Evolutionary conservation across 2,113 vertebrate genomes (phyloP).

Genomic region (Procapra przewalskii): DNA sequence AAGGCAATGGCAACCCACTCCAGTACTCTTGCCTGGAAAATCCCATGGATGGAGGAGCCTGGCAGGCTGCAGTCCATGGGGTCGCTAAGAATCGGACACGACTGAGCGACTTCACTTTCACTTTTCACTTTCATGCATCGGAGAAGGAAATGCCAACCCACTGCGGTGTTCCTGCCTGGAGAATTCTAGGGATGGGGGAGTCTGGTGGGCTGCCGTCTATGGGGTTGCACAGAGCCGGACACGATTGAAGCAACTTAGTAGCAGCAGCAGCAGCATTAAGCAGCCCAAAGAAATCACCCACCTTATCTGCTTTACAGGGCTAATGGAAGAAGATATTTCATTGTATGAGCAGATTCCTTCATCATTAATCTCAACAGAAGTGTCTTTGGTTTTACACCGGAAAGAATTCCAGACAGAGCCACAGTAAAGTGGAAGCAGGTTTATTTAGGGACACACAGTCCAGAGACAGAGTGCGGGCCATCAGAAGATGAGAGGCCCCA

Average conservation of each 20-base stretch:
- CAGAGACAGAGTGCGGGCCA: not conserved
- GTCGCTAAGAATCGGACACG: accelerated
- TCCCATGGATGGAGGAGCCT: too few species aligned
- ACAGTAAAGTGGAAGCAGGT: not conserved
- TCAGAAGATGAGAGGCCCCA: not conserved
- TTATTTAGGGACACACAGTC: not conserved
- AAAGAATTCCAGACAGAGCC: not conserved
- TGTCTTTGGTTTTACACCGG: not conserved
- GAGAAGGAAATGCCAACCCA: too few species aligned
- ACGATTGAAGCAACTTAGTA: accelerated
- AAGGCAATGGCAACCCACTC: not conserved
- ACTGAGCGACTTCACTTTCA: too few species aligned
- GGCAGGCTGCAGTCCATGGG: too few species aligned
- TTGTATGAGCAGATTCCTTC: not conserved
- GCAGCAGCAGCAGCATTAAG: not conserved
- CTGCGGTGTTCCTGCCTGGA: too few species aligned
- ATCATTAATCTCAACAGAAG: not conserved
- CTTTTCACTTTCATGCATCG: too few species aligned
- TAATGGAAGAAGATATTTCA: not conserved
- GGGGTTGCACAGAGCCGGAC: accelerated
- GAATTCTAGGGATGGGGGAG: too few species aligned
- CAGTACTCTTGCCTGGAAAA: too few species aligned
- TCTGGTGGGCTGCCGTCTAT: too few species aligned
- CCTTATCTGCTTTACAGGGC: not conserved
- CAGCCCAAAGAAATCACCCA: not conserved